phyloP scores from a whole-genome alignment of 2,888 invertebrate genomes.

The Halictus quadricinctus region DNA sequence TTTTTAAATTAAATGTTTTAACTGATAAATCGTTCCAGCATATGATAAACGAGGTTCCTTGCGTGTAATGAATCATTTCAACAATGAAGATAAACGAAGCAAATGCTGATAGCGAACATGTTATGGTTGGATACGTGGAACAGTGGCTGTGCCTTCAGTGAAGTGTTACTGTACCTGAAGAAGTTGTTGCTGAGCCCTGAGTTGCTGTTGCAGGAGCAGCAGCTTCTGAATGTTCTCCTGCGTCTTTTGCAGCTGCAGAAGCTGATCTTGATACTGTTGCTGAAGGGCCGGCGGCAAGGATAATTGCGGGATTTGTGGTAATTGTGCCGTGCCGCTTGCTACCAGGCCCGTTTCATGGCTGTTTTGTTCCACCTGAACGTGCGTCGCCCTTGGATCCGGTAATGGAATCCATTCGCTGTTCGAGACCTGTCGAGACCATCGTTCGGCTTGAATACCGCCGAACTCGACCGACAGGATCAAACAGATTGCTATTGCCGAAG shows the following conservation, averaged over 20 bases:
- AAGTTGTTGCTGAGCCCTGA: slow-evolving; percentile 78
- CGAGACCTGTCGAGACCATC: slow-evolving; percentile 80
- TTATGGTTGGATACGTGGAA: no score
- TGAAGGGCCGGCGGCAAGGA: slow-evolving; percentile 78
- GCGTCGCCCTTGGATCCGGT: slow-evolving; percentile 73
- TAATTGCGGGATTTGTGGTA: slow-evolving; percentile 64
- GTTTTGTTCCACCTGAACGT: slow-evolving; percentile 60
- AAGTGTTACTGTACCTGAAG: slow-evolving; percentile 72
- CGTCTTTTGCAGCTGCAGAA: slow-evolving; percentile 79
- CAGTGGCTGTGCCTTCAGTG: no score
- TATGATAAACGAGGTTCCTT: no score
- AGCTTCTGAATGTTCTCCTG: slow-evolving; percentile 80
- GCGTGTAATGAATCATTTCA: no score
- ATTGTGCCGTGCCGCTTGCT: slow-evolving; percentile 21
- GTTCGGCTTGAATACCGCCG: slow-evolving; percentile 65
- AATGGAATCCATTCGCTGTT: slow-evolving; percentile 82
- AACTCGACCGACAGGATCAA: slow-evolving; percentile 66
- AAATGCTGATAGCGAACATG: no score
- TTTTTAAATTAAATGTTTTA: no score
- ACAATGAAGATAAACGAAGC: no score
- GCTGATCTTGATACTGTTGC: slow-evolving; percentile 79
- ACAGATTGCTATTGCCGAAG: slow-evolving; percentile 69
- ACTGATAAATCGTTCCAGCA: no score
- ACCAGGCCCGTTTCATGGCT: slow-evolving; percentile 21
- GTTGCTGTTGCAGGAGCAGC: slow-evolving; percentile 77